Conservation (phyloP, 2,888 invertebrate species). For the Diadegma fenestrale region DNA sequence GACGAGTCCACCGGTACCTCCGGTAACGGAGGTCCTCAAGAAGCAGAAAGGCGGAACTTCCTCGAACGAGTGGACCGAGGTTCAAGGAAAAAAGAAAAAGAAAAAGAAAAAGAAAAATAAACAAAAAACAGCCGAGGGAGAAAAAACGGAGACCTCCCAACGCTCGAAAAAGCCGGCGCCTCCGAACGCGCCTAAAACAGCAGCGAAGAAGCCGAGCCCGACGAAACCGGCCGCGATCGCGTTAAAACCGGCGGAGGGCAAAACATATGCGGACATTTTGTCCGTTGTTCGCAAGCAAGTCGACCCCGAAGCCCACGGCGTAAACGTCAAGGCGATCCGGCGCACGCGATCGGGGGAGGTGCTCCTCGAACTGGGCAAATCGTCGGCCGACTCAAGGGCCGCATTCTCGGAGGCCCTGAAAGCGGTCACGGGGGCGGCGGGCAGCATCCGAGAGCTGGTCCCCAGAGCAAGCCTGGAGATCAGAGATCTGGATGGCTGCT, state of each 20-base stretch:
- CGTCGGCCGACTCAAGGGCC: background rate
- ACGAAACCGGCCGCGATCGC: background rate
- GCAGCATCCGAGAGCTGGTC: conserved; percentile 5
- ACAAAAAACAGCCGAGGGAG: background rate
- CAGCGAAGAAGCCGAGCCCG: background rate
- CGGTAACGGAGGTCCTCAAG: background rate
- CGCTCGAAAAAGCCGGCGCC: background rate
- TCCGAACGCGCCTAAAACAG: background rate
- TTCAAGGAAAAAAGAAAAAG: background rate
- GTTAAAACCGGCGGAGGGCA: conserved; percentile 23
- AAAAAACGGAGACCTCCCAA: background rate
- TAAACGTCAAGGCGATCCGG: background rate
- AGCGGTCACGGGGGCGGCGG: background rate
- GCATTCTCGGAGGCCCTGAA: background rate
- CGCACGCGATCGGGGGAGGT: background rate
- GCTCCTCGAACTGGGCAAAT: background rate
- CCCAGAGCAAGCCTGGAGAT: background rate
- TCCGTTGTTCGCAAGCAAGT: background rate
- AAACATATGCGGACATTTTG: conserved; percentile 36
- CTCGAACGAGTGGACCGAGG: background rate
- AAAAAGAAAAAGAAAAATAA: background rate
- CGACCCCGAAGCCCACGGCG: background rate
- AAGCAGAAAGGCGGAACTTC: background rate
- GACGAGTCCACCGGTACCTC: conserved; percentile 1
- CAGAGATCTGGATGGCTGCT: conserved; percentile 30